phyloP scores from a whole-genome alignment of 2,113 vertebrate species.

The Siniperca chuatsi region DNA sequence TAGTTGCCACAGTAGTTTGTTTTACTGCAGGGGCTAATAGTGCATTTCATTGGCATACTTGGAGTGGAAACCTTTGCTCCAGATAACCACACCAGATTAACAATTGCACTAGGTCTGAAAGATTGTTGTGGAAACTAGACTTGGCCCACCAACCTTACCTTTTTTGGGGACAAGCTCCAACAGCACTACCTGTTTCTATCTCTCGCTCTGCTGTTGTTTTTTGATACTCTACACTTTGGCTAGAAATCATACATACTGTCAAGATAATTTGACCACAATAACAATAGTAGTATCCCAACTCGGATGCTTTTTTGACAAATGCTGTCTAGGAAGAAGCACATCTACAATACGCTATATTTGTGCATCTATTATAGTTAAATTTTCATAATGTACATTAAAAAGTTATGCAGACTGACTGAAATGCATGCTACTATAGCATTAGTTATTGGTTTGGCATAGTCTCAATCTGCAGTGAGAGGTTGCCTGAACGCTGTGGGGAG shows the following conservation, averaged over 20 bases:
- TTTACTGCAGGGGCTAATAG: background rate
- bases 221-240: background rate
- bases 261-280: background rate
- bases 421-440: too few relatives aligned
- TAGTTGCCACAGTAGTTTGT: background rate
- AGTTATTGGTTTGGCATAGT: too few relatives aligned
- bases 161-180: background rate
- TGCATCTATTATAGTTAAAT: too few relatives aligned
- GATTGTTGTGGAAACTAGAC: background rate
- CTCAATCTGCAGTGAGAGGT: too few relatives aligned
- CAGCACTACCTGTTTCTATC: background rate
- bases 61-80: background rate
- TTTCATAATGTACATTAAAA: background rate
- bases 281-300: background rate
- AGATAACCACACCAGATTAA: background rate
- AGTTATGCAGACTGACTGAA: background rate
- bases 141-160: background rate
- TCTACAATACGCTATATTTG: too few relatives aligned
- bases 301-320: background rate
- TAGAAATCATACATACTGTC: background rate
- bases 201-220: background rate
- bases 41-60: background rate
- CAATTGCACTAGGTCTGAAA: background rate
- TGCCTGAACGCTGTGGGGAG: too few relatives aligned
- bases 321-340: background rate